phyloP scores from a whole-genome alignment of 2,888 invertebrate species.

The Synanthedon vespiformis region DNA sequence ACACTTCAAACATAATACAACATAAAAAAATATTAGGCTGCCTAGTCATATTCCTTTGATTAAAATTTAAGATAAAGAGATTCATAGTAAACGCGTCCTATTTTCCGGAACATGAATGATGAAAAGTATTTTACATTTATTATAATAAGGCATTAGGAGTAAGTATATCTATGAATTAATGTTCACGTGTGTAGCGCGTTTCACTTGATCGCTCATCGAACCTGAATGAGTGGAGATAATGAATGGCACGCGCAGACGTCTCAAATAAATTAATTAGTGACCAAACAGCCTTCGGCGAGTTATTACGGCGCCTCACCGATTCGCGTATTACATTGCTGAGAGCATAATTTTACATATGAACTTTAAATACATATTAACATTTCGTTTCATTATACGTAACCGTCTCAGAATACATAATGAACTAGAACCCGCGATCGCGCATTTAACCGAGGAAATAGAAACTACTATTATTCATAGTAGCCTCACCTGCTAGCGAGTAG shows the following conservation, averaged over 20 bases:
- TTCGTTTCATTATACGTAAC: neutral
- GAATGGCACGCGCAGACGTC: slow-evolving; percentile 1
- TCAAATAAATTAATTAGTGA: slow-evolving; percentile 4
- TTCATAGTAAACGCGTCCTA: no score
- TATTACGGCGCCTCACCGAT: neutral
- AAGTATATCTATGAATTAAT: no score
- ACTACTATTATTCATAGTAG: no score
- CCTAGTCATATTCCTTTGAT: no score
- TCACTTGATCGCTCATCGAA: neutral
- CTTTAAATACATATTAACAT: neutral
- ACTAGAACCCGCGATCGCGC: neutral
- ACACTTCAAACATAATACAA: no score
- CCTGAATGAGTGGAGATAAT: slow-evolving; percentile 2
- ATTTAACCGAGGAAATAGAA: neutral
- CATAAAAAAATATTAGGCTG: no score
- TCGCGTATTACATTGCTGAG: slow-evolving; percentile 1
- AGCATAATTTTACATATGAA: slow-evolving; percentile 2
- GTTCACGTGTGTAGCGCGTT: no score
- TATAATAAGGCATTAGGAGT: no score
- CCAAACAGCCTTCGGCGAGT: slow-evolving; percentile 5
- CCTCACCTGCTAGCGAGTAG: no score
- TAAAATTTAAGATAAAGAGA: no score
- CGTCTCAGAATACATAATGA: neutral
- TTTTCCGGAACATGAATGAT: no score
- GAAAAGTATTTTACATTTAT: no score